phyloP scores from a whole-genome alignment of 2,888 invertebrate species.

The Hesperia comma region DNA sequence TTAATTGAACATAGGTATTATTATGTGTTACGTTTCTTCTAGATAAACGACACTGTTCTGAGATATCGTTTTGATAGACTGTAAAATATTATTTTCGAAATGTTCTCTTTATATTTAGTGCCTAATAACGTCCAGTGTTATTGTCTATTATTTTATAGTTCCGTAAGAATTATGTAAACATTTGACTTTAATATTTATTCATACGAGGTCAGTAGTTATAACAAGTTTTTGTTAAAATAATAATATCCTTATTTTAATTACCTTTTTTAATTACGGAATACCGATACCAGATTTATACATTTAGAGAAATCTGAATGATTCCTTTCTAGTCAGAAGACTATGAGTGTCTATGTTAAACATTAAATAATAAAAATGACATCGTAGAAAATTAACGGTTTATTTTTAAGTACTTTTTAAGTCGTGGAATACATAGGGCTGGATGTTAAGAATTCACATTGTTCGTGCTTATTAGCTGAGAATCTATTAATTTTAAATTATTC shows the following conservation, averaged over 20 bases:
- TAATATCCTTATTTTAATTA: constrained; percentile 54
- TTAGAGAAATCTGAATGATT: constrained; percentile 69
- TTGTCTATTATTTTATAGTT: constrained; percentile 71
- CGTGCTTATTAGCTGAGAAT: constrained; percentile 15
- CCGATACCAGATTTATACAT: constrained; percentile 62
- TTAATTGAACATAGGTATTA: constrained; percentile 75
- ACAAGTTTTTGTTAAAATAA: constrained; percentile 60
- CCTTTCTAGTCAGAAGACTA: constrained; percentile 81
- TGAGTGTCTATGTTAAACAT: constrained; percentile 70
- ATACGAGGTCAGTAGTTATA: constrained; percentile 79
- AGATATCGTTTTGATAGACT: constrained; percentile 72
- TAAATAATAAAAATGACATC: constrained; percentile 39
- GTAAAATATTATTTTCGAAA: constrained; percentile 76
- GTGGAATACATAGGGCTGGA: constrained; percentile 43
- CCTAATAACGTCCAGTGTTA: constrained; percentile 75
- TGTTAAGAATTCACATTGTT: constrained; percentile 23
- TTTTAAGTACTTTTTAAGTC: constrained; percentile 53
- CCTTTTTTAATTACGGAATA: constrained; percentile 59
- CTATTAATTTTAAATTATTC: constrained; percentile 12
- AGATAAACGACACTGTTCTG: constrained; percentile 72
- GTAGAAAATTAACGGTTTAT: constrained; percentile 42
- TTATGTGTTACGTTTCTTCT: constrained; percentile 76
- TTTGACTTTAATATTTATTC: constrained; percentile 78
- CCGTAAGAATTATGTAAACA: constrained; percentile 63
- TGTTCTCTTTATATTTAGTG: constrained; percentile 72